A percentile compares a stretch with the other conserved stretches of the same genome.
These are phyloP conservation scores for Colaptes auratus DNA, from an alignment of 2,113 vertebrate genomes.

Conservation along the genomic window DNA sequence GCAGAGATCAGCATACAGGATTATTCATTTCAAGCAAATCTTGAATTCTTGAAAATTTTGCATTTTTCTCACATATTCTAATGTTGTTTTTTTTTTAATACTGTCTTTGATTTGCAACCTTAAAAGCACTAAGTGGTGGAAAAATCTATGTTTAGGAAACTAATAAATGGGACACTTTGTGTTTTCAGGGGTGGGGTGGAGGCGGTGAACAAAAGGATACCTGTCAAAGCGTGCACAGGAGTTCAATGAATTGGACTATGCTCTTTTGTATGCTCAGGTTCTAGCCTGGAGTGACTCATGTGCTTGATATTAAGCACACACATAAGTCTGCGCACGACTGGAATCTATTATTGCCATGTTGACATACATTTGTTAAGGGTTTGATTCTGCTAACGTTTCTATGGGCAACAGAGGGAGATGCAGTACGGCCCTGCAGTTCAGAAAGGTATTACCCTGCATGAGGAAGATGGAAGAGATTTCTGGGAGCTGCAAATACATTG, in stretches of 20 bases:
- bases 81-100: not conserved
- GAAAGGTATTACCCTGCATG: not conserved
- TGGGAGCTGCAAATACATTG: not conserved
- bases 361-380: conserved; percentile 59
- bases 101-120: not conserved
- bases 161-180: not conserved
- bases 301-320: conserved; percentile 57
- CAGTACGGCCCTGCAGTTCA: not conserved
- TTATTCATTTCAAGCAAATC: not conserved
- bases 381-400: conserved; percentile 48
- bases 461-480: conserved; percentile 30
- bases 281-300: conserved; percentile 70
- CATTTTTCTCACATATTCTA: not conserved
- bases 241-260: conserved; percentile 37
- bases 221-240: conserved; percentile 35
- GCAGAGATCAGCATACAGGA: no score
- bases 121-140: not conserved
- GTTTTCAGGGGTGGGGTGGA: not conserved
- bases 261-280: conserved; percentile 68
- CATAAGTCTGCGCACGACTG: conserved; percentile 27
- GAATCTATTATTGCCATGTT: conserved; percentile 67
- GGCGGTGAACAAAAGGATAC: conserved; percentile 45
- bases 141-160: not conserved
- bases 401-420: not conserved
- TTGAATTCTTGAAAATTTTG: not conserved